A percentile compares a stretch with the other conserved stretches of the same genome.
These are phyloP conservation scores for Drosophila orosa DNA, from an alignment of 1,140 invertebrate genomes.

Conservation along the genomic window DNA sequence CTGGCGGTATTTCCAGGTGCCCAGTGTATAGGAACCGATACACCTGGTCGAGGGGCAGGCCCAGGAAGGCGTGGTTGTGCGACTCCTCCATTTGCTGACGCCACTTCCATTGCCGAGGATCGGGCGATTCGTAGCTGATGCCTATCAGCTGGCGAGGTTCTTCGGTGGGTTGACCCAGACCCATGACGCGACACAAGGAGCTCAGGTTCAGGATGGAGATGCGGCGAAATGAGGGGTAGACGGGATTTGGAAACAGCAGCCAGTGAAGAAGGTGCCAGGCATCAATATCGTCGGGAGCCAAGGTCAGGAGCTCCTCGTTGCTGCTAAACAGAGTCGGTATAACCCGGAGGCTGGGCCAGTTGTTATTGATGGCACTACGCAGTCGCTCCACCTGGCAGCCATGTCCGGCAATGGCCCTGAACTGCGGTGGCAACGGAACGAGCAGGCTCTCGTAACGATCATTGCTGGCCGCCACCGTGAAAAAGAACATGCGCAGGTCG, in stretches of 20 bases:
- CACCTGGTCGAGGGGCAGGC: background rate
- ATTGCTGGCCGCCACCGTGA: background rate
- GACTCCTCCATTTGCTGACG: too few species aligned
- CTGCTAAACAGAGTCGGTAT: background rate
- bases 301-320: background rate
- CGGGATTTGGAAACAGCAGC: background rate
- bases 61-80: background rate
- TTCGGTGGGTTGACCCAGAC: background rate
- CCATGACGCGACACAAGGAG: background rate
- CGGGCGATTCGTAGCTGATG: background rate
- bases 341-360: background rate
- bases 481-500: slow-evolving; percentile 6
- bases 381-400: background rate
- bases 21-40: slow-evolving; percentile 6
- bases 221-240: background rate
- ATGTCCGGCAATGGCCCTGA: background rate
- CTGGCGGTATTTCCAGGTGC: background rate
- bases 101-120: background rate
- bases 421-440: slow-evolving; percentile 11
- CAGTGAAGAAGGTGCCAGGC: background rate
- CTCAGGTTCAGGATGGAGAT: background rate
- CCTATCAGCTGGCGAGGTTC: background rate
- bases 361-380: background rate
- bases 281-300: background rate
- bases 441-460: background rate